Evolutionary conservation across 2,888 invertebrate genomes (phyloP), one percentile per base, ranked within the genome.

Genomic region (Ochropleura plecta): DNA sequence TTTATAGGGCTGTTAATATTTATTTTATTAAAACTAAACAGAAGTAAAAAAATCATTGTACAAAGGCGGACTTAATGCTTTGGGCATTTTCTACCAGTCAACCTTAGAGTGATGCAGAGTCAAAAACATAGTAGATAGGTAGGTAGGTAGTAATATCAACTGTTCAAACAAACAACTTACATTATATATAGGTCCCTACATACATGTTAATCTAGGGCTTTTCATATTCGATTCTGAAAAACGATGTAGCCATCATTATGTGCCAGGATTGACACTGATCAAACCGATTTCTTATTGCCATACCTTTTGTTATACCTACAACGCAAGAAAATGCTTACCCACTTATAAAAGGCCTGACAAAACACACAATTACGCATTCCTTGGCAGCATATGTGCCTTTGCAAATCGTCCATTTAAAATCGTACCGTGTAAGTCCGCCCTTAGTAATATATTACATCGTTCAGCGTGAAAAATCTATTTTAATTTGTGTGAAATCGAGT

Each of bases 391-490:
- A 83, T 46, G 40, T 70, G 67, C 75, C 51, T 70, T 70, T 62
- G 53, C 55, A 72, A 76, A 76, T 70, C 51, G 67, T 30, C 66
- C n/a, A 80, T 76, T 76, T 81, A 77, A 73, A 77, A 55, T 64
- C 62, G 71, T 62, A 57, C 42, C 12, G 30, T 80, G 69, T 46
- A 79, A 55, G 70, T 65, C 67, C 62, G 70, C 75, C 75, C 71
- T 79, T 64, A 73, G 70, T 69, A 74, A 85, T 78, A 67, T 78
- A 87, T 86, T 70, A 81, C 78, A 55, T 78, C 77, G 81, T 78
- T 73, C 74, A 57, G 53, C 49, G 70, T 78, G 87, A 86, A 83
- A 86, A 87, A 86, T 86, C 81, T 87, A 81, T 85, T 85, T 86
- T 85, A 85, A 87, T 86, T 86, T 67, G 77, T 72, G 78, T 81